These are phyloP conservation scores for Temnothorax unifasciatus DNA, from an alignment of 2,888 invertebrate species.

Conservation along the genomic window DNA sequence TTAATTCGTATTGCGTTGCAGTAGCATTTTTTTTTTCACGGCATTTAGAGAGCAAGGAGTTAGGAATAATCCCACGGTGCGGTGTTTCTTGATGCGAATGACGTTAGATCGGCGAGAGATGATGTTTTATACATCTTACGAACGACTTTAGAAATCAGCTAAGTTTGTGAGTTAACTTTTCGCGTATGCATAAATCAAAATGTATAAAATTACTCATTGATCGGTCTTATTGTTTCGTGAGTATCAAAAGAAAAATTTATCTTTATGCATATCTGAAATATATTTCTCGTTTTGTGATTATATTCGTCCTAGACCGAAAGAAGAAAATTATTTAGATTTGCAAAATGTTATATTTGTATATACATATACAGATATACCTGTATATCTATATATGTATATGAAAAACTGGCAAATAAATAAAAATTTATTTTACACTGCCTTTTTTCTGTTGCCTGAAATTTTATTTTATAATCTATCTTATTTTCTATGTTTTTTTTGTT, in stretches of 20 bases:
- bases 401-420: neutral
- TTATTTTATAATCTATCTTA: neutral
- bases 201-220: conserved; percentile 62
- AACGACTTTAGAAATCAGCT: conserved; percentile 42
- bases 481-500: neutral
- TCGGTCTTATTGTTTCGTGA: conserved; percentile 63
- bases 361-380: neutral
- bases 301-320: neutral
- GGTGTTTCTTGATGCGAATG: conserved; percentile 10
- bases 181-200: conserved; percentile 64
- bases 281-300: neutral
- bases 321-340: neutral
- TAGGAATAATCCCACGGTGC: neutral
- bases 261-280: conserved; percentile 2
- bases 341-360: neutral
- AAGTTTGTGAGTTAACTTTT: conserved; percentile 43
- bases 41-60: conserved; percentile 21
- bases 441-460: neutral
- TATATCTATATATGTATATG: neutral
- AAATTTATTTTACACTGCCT: neutral
- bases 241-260: conserved; percentile 62
- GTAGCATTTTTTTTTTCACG: conserved; percentile 24
- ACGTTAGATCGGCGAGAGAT: too few species aligned
- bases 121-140: conserved; percentile 22
- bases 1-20: conserved; percentile 47